Conservation (phyloP, 2,113 vertebrate genomes). For the Cyanoderma ruficeps region DNA sequence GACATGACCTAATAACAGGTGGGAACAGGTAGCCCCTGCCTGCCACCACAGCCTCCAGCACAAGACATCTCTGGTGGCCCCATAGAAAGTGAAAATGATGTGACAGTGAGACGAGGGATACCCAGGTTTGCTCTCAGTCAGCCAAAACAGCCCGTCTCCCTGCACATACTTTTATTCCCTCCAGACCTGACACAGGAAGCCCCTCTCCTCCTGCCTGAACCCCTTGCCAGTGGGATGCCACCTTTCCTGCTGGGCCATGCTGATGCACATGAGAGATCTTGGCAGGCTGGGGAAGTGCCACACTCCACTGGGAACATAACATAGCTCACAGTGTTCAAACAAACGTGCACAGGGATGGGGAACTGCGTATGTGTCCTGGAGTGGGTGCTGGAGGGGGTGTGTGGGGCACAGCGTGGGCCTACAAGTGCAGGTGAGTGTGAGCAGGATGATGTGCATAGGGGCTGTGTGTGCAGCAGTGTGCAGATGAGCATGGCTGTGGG, state of each 20-base stretch:
- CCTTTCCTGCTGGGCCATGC: background rate
- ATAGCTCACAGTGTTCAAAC: background rate
- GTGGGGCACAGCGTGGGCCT: background rate
- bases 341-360: background rate
- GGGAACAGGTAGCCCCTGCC: background rate
- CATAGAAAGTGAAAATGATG: background rate
- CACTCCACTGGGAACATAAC: background rate
- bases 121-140: background rate
- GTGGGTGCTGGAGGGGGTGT: fast-evolving
- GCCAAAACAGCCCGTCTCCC: background rate
- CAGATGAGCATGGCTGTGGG: background rate
- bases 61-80: background rate
- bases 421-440: background rate
- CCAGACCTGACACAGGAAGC: background rate
- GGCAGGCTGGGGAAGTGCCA: background rate
- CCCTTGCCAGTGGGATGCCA: background rate
- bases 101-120: background rate
- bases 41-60: background rate
- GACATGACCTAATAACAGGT: background rate
- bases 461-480: background rate
- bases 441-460: fast-evolving
- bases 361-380: fast-evolving
- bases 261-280: background rate
- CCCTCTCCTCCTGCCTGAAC: background rate
- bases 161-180: background rate